A percentile compares a stretch with the other conserved stretches of the same genome.
Conservation (phyloP, 2,797 vertebrate genomes). For the Rhodeus uyekii region DNA sequence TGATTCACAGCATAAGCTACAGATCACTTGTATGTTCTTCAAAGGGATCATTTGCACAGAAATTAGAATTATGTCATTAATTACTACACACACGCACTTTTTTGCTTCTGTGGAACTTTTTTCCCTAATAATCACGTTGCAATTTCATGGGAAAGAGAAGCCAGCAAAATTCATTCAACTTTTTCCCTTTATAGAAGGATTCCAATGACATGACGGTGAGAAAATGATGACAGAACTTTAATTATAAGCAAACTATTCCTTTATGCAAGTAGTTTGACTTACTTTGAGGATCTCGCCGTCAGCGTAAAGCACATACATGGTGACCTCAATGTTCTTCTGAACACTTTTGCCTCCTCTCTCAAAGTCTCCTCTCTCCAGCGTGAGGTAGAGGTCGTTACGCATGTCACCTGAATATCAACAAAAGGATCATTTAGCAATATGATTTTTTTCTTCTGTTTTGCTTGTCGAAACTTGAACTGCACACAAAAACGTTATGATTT, state of each 20-base stretch:
- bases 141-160: background rate
- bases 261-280: slow-evolving; percentile 43
- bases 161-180: too few species aligned
- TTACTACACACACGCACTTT: too few species aligned
- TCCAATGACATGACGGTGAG: background rate
- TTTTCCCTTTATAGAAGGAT: background rate
- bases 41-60: background rate
- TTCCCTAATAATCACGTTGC: background rate
- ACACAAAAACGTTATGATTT: background rate
- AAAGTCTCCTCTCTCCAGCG: slow-evolving; percentile 94
- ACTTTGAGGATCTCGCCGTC: slow-evolving; percentile 98
- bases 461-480: background rate
- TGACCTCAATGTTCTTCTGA: slow-evolving; percentile 99
- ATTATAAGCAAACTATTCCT: background rate
- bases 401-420: slow-evolving; percentile 82
- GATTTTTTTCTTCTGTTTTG: background rate
- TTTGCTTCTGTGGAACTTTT: too few species aligned
- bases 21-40: background rate
- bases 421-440: background rate
- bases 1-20: background rate
- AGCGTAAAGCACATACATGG: slow-evolving; percentile 94
- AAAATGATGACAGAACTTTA: background rate
- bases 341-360: slow-evolving; percentile 98
- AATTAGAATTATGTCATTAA: background rate
- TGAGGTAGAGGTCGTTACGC: slow-evolving; percentile 96